These are phyloP conservation scores for Antheraea yamamai DNA, from an alignment of 2,888 invertebrate genomes.

Conservation along the genomic window DNA sequence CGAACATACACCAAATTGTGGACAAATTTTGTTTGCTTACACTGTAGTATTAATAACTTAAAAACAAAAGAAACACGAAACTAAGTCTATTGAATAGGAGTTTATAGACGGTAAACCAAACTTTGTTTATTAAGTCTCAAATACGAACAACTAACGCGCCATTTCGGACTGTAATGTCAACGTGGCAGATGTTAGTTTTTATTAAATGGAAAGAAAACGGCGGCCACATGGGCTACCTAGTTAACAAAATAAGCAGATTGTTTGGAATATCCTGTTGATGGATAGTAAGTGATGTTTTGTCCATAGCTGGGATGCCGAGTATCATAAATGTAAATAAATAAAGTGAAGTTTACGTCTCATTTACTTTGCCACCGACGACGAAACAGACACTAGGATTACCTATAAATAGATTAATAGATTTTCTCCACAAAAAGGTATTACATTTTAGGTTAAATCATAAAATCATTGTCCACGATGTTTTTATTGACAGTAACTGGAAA, in stretches of 20 bases:
- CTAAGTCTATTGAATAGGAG: slow-evolving; percentile 37
- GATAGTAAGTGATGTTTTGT: slow-evolving; percentile 60
- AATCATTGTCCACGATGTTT: no score
- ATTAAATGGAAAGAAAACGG: slow-evolving; percentile 26
- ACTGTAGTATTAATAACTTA: neutral
- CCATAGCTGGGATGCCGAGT: slow-evolving; percentile 34
- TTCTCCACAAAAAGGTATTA: neutral
- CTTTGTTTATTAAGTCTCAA: slow-evolving; percentile 40
- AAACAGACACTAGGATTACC: neutral
- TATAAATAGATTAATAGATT: neutral
- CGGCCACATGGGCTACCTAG: slow-evolving; percentile 56
- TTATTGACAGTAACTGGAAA: no score
- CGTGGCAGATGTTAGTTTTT: slow-evolving; percentile 35
- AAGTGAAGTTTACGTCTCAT: slow-evolving; percentile 20
- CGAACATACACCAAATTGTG: slow-evolving; percentile 52
- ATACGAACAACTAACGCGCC: slow-evolving; percentile 39
- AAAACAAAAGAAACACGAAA: slow-evolving; percentile 32
- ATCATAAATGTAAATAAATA: slow-evolving; percentile 35
- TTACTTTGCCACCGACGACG: slow-evolving; percentile 17
- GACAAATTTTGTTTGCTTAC: slow-evolving; percentile 35
- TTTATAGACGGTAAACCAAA: slow-evolving; percentile 35
- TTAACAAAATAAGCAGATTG: slow-evolving; percentile 72
- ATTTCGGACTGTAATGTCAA: slow-evolving; percentile 47
- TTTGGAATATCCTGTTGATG: slow-evolving; percentile 65
- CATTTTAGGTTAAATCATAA: no score